Evolutionary conservation across 2,797 vertebrate species (phyloP).

Genomic region (Cossypha polioptera): DNA sequence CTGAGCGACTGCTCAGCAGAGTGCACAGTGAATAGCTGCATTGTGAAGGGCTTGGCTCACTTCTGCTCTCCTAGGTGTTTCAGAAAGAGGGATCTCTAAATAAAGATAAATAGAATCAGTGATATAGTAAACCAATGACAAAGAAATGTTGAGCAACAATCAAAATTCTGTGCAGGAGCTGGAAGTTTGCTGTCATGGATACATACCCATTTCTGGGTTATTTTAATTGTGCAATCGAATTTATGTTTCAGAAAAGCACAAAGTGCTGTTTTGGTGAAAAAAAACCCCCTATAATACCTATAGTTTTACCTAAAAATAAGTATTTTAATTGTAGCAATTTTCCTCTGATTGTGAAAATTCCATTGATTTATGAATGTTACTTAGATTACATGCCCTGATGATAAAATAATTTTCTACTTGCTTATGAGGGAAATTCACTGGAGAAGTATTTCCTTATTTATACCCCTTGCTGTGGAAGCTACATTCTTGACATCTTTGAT

Average conservation of each 20-base stretch:
- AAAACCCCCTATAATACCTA: accelerated
- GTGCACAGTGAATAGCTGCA: background rate
- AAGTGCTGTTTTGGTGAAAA: background rate
- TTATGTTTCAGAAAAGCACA: background rate
- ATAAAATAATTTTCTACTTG: background rate
- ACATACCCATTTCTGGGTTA: background rate
- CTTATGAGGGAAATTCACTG: background rate
- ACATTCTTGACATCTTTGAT: background rate
- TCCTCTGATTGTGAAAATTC: background rate
- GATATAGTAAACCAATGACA: background rate
- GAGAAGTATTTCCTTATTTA: background rate
- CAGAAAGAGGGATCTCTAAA: background rate
- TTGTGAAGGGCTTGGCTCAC: background rate
- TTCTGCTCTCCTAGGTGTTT: background rate
- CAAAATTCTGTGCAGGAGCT: background rate
- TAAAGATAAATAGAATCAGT: background rate
- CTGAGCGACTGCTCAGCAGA: background rate
- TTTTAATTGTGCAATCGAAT: background rate
- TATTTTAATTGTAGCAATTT: background rate
- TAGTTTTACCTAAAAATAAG: background rate
- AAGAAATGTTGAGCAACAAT: background rate
- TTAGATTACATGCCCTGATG: background rate
- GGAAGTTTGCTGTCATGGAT: background rate
- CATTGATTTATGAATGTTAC: background rate
- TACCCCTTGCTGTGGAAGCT: background rate